Evolutionary conservation across 2,888 invertebrate genomes (phyloP).

Genomic region (Gandaritis pyraliata): DNA sequence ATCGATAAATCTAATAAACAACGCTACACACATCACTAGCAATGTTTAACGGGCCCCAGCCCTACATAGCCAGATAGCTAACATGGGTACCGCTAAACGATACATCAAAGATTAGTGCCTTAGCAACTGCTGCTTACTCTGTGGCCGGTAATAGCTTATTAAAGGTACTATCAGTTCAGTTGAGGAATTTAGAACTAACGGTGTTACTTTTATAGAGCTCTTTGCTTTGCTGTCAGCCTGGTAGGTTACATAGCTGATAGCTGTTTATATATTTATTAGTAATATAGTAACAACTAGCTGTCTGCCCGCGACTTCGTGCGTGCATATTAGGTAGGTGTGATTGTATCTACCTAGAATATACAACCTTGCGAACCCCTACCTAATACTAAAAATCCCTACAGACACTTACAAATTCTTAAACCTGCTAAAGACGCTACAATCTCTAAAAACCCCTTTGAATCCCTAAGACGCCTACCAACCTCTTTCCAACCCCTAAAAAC

Average conservation of each 20-base stretch:
- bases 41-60: constrained; percentile 72
- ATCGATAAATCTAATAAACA: constrained; percentile 42
- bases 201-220: constrained; percentile 53
- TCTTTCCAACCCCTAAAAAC: too few relatives aligned
- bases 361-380: too few relatives aligned
- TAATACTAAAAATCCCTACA: too few relatives aligned
- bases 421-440: too few relatives aligned
- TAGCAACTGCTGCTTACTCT: constrained; percentile 67
- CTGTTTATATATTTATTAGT: constrained; percentile 37
- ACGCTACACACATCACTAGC: constrained; percentile 55
- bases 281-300: neutral
- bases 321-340: too few relatives aligned
- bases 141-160: constrained; percentile 62
- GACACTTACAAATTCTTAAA: too few relatives aligned
- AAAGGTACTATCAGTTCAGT: constrained; percentile 62
- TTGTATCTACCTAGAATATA: too few relatives aligned
- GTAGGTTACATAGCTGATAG: constrained; percentile 38
- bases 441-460: too few relatives aligned
- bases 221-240: constrained; percentile 52
- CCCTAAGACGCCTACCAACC: too few relatives aligned
- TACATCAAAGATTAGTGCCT: constrained; percentile 77
- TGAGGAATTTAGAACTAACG: constrained; percentile 69
- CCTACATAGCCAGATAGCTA: constrained; percentile 73
- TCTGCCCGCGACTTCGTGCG: too few relatives aligned
- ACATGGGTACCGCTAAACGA: constrained; percentile 81